A percentile compares a stretch with the other conserved stretches of the same genome.
Evolutionary conservation across 2,888 invertebrate genomes (phyloP).

Genomic region (Kryphioiulus occultus): DNA sequence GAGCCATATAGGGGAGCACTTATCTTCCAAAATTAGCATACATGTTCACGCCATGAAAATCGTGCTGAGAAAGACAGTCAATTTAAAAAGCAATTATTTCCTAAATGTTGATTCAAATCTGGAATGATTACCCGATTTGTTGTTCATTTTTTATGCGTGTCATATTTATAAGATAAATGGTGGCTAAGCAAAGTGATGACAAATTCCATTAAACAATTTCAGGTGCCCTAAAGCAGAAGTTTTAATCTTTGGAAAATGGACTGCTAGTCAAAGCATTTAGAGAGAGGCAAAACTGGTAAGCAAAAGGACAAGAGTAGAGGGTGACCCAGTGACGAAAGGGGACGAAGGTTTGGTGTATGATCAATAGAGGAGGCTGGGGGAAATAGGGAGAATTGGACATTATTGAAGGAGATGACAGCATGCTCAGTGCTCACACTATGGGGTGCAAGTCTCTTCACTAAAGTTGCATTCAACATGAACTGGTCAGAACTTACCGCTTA

Average conservation of each 20-base stretch:
- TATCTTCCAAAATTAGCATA: not conserved
- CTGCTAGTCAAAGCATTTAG: not conserved
- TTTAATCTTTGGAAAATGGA: not conserved
- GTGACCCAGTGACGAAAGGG: constrained; percentile 38
- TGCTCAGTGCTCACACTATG: constrained; percentile 44
- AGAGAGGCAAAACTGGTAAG: not conserved
- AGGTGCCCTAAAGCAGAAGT: not conserved
- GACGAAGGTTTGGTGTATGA: constrained; percentile 11
- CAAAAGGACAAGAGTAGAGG: constrained; percentile 25
- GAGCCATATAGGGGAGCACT: not conserved
- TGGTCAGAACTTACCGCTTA: constrained; percentile 48
- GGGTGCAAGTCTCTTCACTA: constrained; percentile 11
- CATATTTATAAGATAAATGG: no score
- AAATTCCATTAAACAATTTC: not conserved
- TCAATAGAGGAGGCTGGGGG: constrained; percentile 24
- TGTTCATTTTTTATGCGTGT: not conserved
- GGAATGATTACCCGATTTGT: not conserved
- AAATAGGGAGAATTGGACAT: constrained; percentile 7
- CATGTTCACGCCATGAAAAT: not conserved
- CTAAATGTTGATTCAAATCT: not conserved
- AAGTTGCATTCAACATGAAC: constrained; percentile 45
- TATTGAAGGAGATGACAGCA: constrained; percentile 43
- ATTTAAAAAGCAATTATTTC: not conserved
- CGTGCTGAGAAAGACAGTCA: not conserved
- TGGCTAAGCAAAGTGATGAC: not conserved